Evolutionary conservation across 2,797 vertebrate genomes (phyloP).

Genomic region (Spondyliosoma cantharus): DNA sequence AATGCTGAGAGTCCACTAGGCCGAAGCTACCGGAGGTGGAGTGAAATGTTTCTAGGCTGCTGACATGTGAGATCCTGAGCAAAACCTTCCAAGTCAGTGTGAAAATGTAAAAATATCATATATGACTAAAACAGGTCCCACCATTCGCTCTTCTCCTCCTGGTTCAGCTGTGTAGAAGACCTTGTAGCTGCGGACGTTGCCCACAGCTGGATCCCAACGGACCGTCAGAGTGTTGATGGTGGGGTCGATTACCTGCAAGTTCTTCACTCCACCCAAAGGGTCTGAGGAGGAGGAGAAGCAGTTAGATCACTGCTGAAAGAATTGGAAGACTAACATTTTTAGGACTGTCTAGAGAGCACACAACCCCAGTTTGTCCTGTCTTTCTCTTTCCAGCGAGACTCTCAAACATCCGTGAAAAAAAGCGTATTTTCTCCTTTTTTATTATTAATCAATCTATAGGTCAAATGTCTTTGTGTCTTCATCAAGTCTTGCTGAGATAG

Average conservation of each 20-base stretch:
- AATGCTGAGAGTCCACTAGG: not conserved
- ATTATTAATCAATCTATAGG: not conserved
- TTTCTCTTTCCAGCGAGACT: not conserved
- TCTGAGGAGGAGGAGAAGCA: conserved; percentile 79
- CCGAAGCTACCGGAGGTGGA: no score
- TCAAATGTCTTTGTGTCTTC: not conserved
- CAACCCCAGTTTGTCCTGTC: not conserved
- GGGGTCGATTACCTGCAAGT: conserved; percentile 91
- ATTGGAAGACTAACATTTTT: no score
- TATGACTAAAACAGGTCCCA: conserved; percentile 47
- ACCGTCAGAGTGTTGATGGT: conserved; percentile 89
- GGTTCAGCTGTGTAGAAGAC: conserved; percentile 88
- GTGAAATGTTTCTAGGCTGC: not conserved
- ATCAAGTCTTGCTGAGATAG: not conserved
- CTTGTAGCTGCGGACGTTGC: conserved; percentile 93
- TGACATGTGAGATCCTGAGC: not conserved
- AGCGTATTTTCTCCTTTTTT: no score
- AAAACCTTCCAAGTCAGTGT: fast-evolving
- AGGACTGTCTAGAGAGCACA: no score
- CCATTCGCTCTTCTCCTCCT: conserved; percentile 88
- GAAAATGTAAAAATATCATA: not conserved
- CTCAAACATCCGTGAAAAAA: no score
- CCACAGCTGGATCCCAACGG: conserved; percentile 94
- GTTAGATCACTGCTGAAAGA: not conserved
- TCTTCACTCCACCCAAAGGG: conserved; percentile 92